Base-by-base conservation (phyloP, 1,140 invertebrate species). In the Oreohelix idahoensis region DNA sequence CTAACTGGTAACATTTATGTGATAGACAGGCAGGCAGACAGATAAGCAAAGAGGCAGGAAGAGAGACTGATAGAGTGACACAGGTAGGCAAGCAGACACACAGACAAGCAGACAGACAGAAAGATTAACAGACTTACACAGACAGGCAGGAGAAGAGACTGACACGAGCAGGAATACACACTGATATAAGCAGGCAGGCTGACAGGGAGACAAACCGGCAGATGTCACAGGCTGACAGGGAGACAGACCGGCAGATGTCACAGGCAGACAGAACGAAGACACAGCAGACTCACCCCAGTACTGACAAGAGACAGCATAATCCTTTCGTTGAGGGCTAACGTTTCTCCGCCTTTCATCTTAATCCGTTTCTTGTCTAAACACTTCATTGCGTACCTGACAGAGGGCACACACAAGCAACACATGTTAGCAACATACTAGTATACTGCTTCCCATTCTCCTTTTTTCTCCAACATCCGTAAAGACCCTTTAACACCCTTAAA, bases 301-400 rank as follows among this genome's bases (percentile, higher is more conserved):
- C 97, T 98, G 94, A 99, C 98, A 93, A 99, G 95, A 89, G 97
- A 98, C 84, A 99, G 94, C 98, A 99, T 99, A 91, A 99, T 99
- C 90, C 98, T 95, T 94, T 99, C 99, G 94, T 99, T 99, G 87
- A 99, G 95, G 58, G 99, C 98, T 88, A 99, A 94, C 73, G 98
- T 99, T 94, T 99, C 99, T 84, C 99, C 99, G 93, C 99, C 98
- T 93, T 99, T 99, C 98, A 99, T 99, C 94, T 99, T 99, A 90
- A 99, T 99, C 86, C 98, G 94, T 92, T 99, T 99, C 94, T 99
- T 99, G 93, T 99, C 99, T 91, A 99, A 95, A 94, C 99, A 99
- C 94, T 99, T 99, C 98, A 99, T 99, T 85, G 99, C 98, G 94
- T 99, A 94, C 94, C 94, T 94, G 81, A 78, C 15, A 45, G 42